Percentiles rank a stretch among this genome's conserved stretches.
These are phyloP conservation scores for Myripristis murdjan DNA, from an alignment of 2,797 vertebrate genomes.

Conservation along the genomic window DNA sequence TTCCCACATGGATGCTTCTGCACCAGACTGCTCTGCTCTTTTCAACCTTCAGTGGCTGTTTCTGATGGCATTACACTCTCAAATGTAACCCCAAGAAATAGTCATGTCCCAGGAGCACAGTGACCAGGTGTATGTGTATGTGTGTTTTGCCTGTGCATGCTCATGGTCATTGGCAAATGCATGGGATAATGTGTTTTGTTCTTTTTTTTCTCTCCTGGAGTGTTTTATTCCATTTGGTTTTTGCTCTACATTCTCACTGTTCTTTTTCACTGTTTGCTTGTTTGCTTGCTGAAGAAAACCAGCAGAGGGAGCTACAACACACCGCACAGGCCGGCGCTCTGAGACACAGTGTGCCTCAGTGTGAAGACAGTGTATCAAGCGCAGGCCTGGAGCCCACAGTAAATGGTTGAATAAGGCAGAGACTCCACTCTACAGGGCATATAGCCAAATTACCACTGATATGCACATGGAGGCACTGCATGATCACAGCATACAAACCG, in stretches of 20 bases:
- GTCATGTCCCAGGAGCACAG: background rate
- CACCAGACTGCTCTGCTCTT: conserved; percentile 9
- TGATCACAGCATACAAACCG: background rate
- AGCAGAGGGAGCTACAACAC: conserved; percentile 73
- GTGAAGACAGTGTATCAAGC: background rate
- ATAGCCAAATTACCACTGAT: background rate
- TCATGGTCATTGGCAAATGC: background rate
- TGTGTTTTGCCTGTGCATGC: background rate
- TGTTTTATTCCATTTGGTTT: conserved; percentile 4
- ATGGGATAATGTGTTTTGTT: background rate
- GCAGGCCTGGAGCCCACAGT: background rate
- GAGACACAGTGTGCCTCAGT: too few relatives aligned
- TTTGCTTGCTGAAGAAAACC: conserved; percentile 50
- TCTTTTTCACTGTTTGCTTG: background rate
- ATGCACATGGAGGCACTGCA: background rate
- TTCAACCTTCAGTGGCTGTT: conserved; percentile 3
- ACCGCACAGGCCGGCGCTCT: background rate
- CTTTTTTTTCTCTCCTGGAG: conserved; percentile 20
- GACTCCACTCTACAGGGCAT: background rate
- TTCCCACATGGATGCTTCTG: conserved; percentile 78
- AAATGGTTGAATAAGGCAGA: background rate
- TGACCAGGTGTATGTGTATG: too few relatives aligned
- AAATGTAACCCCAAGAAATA: conserved; percentile 21
- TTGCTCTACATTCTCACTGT: background rate
- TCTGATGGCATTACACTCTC: conserved; percentile 20